These are phyloP conservation scores for Microctonus brassicae DNA, from an alignment of 2,888 invertebrate genomes.

Conservation along the genomic window DNA sequence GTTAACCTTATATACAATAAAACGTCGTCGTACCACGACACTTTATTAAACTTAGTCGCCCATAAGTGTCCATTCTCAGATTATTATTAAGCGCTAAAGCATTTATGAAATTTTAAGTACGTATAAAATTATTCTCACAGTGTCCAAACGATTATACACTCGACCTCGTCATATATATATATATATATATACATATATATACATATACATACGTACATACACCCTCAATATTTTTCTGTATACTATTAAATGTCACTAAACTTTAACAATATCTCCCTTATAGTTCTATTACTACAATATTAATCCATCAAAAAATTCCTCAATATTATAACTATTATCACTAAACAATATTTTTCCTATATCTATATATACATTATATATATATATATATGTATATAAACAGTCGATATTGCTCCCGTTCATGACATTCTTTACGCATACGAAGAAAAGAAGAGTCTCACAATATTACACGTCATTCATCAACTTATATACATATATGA, in stretches of 20 bases:
- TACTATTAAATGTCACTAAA: not conserved
- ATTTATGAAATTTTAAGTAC: conserved; percentile 6
- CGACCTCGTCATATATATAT: too few species aligned
- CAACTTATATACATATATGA: not conserved
- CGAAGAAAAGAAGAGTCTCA: conserved; percentile 1
- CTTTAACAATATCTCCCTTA: not conserved
- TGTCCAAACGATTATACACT: conserved; percentile 21
- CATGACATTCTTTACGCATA: conserved; percentile 7
- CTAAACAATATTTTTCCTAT: not conserved
- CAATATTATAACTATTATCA: conserved; percentile 17
- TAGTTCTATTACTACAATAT: too few species aligned
- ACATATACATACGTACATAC: not conserved
- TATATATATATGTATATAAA: not conserved
- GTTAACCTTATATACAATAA: not conserved
- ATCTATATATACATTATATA: not conserved
- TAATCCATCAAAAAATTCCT: conserved; percentile 1
- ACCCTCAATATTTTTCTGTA: conserved; percentile 17
- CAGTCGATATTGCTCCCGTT: conserved; percentile 4
- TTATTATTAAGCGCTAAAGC: conserved; percentile 33
- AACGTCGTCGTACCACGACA: conserved; percentile 48
- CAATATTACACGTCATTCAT: conserved; percentile 13
- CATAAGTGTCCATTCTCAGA: conserved; percentile 44
- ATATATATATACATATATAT: too few species aligned
- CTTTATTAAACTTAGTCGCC: conserved; percentile 57
- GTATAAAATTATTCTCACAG: not conserved